Evolutionary conservation across 2,888 invertebrate species (phyloP).

Genomic region (Eristalinus sepulchralis): DNA sequence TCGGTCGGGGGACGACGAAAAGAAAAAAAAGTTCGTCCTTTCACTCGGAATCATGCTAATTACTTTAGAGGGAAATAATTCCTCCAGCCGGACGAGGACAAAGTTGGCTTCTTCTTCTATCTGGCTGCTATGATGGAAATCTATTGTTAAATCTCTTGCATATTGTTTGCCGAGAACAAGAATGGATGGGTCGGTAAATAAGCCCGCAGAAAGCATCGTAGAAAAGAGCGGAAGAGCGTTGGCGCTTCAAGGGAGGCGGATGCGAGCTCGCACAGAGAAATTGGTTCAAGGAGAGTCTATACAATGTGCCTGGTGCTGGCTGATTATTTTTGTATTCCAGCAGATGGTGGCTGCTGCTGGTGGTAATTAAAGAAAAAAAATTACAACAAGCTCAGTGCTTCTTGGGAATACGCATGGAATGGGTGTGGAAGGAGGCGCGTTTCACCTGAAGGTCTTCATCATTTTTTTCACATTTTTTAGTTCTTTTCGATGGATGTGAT

Average conservation of each 20-base stretch:
- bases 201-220: not conserved
- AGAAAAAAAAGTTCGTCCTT: constrained; percentile 11
- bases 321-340: not conserved
- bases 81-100: not conserved
- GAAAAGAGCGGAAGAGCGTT: not conserved
- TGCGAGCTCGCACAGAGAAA: not conserved
- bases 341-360: not conserved
- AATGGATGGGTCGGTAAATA: not conserved
- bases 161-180: constrained; percentile 19
- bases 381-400: not conserved
- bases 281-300: not conserved
- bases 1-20: no score
- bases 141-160: constrained; percentile 22
- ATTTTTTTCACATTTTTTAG: not conserved
- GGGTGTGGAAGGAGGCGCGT: not conserved
- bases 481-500: not conserved
- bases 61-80: constrained; percentile 15
- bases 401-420: not conserved
- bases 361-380: not conserved
- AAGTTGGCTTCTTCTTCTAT: constrained; percentile 16
- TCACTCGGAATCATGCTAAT: constrained; percentile 31
- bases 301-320: not conserved
- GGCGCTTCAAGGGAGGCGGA: not conserved
- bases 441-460: not conserved
- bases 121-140: not conserved